Evolutionary conservation across 2,888 invertebrate species (phyloP).

Genomic region (Chrysomela aeneicollis): DNA sequence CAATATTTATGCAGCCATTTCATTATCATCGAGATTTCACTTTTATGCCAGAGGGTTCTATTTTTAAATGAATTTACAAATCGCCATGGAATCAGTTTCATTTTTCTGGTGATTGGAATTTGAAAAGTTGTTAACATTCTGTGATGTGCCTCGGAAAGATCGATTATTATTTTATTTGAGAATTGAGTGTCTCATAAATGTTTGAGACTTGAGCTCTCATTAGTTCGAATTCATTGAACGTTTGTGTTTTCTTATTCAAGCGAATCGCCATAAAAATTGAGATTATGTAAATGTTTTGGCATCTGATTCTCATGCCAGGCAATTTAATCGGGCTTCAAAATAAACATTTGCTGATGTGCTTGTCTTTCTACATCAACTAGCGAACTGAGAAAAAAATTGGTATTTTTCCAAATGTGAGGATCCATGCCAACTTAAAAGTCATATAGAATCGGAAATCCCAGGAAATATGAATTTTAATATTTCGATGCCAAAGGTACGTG

Average conservation of each 20-base stretch:
- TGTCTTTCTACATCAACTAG: not conserved
- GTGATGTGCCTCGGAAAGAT: too few relatives aligned
- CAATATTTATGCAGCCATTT: too few relatives aligned
- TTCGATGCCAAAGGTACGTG: not conserved
- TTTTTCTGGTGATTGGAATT: too few relatives aligned
- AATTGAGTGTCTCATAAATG: not conserved
- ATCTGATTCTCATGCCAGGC: not conserved
- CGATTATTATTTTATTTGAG: not conserved
- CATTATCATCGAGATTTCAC: too few relatives aligned
- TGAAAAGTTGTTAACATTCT: too few relatives aligned
- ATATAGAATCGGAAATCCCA: not conserved
- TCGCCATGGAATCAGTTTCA: too few relatives aligned
- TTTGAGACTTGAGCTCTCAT: not conserved
- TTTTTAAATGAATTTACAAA: too few relatives aligned
- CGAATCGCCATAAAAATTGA: not conserved
- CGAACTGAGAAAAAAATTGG: not conserved
- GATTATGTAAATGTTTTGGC: constrained; percentile 1
- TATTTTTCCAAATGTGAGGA: not conserved
- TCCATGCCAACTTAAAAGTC: not conserved
- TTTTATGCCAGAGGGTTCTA: too few relatives aligned
- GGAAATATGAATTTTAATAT: not conserved
- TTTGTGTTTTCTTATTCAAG: not conserved
- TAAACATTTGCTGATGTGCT: not conserved
- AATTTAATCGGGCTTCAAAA: not conserved
- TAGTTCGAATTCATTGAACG: not conserved